Base-by-base conservation (phyloP, 2,113 vertebrate species). In the Ploceus nigricollis region DNA sequence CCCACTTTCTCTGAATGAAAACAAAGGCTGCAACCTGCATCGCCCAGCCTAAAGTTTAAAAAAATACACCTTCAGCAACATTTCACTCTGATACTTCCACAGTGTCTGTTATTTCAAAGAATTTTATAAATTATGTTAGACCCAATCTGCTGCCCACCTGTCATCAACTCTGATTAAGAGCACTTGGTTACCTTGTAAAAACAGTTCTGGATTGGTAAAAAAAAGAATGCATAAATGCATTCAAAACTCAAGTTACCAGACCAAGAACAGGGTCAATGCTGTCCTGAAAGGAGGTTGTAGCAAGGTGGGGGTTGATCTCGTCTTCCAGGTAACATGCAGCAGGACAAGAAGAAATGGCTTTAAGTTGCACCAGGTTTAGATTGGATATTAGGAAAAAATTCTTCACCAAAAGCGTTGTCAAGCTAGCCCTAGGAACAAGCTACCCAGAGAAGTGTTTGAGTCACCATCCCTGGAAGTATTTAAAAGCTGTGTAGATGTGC, bases 11-110 rank as follows among this genome's bases (percentile, higher is more conserved):
- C 23, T 98, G 98, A 96, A 99, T 98, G 89, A 99, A 99, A 96
- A 99, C 97, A 89, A 99, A 99, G 91, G 99, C 99, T 94, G 99
- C 99, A 96, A 99, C 98, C 96, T 99, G 99, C 99, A 99, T 99
- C 6, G 99, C 99, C 99, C 99, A 99, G 92, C 99, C 99, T 99
- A 75, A 73, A 93, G 82, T 94, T 94, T 53, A 76, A 97, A 87
- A 77, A 79, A 69, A 80, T 2, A 80, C 9, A 97, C 56, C 35
- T 88, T 97, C 90, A 97, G 86, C 63, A 94, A 56, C n/a, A 50
- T 15, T 93, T 65, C 65, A 92, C 11, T 77, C 56, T 31, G 8
- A 33, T 33, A 27, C 13, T 47, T 75, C 14, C 27, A 66, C 24
- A 16, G 11, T 22, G 10, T 16, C 39, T 47, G 13, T 30, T 60